Evolutionary conservation across 2,888 invertebrate genomes (phyloP).

Genomic region (Drosophila leonis): DNA sequence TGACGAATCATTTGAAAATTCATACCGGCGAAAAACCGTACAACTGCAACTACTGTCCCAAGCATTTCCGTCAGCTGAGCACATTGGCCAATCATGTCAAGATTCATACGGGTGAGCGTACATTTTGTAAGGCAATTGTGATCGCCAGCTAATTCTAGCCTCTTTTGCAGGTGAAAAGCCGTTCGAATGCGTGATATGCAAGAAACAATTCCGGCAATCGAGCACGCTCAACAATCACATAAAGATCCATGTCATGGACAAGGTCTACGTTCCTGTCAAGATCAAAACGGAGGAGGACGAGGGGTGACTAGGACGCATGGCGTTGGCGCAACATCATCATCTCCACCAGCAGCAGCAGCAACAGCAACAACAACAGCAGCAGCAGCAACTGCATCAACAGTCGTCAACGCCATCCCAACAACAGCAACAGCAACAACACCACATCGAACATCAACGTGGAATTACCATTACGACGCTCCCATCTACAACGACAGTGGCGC

Average conservation of each 20-base stretch:
- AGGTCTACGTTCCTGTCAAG: slow-evolving; percentile 85
- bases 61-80: slow-evolving; percentile 85
- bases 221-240: slow-evolving; percentile 86
- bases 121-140: slow-evolving; percentile 9
- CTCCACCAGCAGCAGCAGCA: slow-evolving; percentile 72
- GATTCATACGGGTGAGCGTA: slow-evolving; percentile 84
- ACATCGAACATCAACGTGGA: slow-evolving; percentile 64
- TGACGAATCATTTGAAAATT: slow-evolving; percentile 86
- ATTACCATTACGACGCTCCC: slow-evolving; percentile 68
- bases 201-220: slow-evolving; percentile 86
- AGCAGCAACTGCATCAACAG: slow-evolving; percentile 61
- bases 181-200: slow-evolving; percentile 85
- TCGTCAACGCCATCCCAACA: slow-evolving; percentile 62
- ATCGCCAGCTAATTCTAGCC: slow-evolving; percentile 46
- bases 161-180: slow-evolving; percentile 84
- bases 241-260: slow-evolving; percentile 86
- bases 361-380: slow-evolving; percentile 63
- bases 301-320: slow-evolving; percentile 85
- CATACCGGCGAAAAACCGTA: slow-evolving; percentile 86
- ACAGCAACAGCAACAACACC: slow-evolving; percentile 58
- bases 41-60: slow-evolving; percentile 85
- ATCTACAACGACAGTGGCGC: slow-evolving; percentile 65
- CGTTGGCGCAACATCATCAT: slow-evolving; percentile 83
- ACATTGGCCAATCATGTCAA: slow-evolving; percentile 85
- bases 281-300: slow-evolving; percentile 85